phyloP scores from a whole-genome alignment of 2,113 vertebrate species.

The Thamnophis sirtalis region DNA sequence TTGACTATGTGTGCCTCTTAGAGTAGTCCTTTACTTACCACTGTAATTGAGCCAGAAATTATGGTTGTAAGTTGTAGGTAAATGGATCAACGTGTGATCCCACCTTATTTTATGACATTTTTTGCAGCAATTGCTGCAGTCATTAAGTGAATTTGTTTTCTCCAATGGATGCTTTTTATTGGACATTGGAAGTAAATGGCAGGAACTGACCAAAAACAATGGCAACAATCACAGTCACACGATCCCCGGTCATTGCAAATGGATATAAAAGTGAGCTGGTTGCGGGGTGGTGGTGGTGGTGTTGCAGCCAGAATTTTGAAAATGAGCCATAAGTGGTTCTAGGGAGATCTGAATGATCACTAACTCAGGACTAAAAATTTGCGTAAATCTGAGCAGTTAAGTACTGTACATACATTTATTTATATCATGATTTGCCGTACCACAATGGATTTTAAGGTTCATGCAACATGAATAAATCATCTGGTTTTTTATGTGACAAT shows the following conservation, averaged over 20 bases:
- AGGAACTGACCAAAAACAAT: background rate
- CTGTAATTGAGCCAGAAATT: background rate
- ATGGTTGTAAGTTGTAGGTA: background rate
- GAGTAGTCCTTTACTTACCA: background rate
- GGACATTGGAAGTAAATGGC: background rate
- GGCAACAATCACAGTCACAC: background rate
- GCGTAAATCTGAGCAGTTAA: background rate
- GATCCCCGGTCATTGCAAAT: background rate
- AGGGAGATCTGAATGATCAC: background rate
- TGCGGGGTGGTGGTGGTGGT: background rate
- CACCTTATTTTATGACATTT: background rate
- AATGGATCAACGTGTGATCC: background rate
- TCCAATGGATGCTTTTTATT: background rate
- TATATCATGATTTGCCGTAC: background rate
- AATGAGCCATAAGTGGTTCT: background rate
- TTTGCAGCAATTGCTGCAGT: background rate
- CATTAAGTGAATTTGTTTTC: background rate
- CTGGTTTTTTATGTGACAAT: background rate
- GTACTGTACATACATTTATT: background rate
- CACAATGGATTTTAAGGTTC: background rate
- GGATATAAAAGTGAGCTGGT: background rate
- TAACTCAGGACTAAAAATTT: background rate
- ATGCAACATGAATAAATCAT: background rate
- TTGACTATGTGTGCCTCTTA: background rate
- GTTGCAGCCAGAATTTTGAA: background rate